Evolutionary conservation across 2,113 vertebrate genomes (phyloP), one percentile per base, ranked within the genome.

Genomic region (Tenrec ecaudatus): DNA sequence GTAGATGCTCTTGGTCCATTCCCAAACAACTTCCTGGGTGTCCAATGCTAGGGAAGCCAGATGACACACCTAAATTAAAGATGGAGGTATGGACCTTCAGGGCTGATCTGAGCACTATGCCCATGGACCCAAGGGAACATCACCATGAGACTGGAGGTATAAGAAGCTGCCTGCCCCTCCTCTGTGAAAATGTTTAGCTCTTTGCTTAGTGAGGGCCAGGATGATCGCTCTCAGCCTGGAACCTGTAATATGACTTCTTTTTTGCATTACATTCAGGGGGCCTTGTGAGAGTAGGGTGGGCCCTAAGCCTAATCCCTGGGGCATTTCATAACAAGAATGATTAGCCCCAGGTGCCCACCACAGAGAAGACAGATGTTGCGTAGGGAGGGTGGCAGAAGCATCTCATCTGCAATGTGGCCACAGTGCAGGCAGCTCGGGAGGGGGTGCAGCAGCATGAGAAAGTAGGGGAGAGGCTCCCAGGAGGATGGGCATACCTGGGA

Each of bases 111-210:
- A 90, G 53, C 75, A 62, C 43, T 43, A 9, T 20, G 31, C 4
- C 0, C 16, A 0, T 6, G n/a, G 25, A 5, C n/a, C 0, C 0
- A 16, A 22, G 43, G 23, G 22, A 22, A 11, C 8, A 0, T 4
- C 9, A n/a, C 3, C 40, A 6, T 3, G 10, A 75, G 58, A 33
- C 58, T 7, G 10, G 64, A 27, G 58, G 27, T 58, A 3, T 0
- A 36, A 78, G 8, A 5, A 25, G 1, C 27, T 75, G 58, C 43
- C 27, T 75, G 58, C 58, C 43, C 27, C 22, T 23, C 78, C 78
- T 60, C 36, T 29, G 40, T 27, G 43, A 23, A 8, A 85, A 69
- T 6, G 23, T 47, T 38, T 3, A 27, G 2, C 38, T 53, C 68
- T 90, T 94, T 36, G 40, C 40, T 85, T 14, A 31, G 11, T 23